These are phyloP conservation scores for Eucera pruinosa DNA, from an alignment of 2,888 invertebrate species.

Conservation along the genomic window DNA sequence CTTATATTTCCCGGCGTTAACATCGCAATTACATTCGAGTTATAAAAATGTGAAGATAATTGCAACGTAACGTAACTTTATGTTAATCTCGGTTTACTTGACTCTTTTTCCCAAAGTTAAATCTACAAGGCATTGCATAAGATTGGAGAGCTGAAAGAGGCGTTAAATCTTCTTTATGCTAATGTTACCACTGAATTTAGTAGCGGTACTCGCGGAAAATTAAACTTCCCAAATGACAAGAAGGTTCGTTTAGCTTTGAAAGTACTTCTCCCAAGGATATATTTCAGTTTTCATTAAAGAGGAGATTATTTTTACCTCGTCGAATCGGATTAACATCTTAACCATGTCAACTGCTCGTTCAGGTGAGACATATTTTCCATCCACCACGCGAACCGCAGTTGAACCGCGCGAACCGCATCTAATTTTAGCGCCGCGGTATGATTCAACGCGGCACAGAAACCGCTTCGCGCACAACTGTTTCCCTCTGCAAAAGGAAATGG, in stretches of 20 bases:
- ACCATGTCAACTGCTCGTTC: slow-evolving; percentile 33
- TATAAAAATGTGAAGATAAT: too few relatives aligned
- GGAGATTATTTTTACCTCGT: slow-evolving; percentile 2
- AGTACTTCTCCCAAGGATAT: not conserved
- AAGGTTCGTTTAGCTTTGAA: not conserved
- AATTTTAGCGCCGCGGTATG: slow-evolving; percentile 46
- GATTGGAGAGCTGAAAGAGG: not conserved
- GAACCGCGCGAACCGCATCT: slow-evolving; percentile 53
- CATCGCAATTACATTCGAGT: too few relatives aligned
- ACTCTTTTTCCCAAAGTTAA: too few relatives aligned
- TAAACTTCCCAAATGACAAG: not conserved
- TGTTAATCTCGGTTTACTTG: too few relatives aligned
- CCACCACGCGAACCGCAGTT: slow-evolving; percentile 26
- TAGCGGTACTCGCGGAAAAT: not conserved
- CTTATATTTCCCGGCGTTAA: too few relatives aligned
- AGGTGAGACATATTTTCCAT: slow-evolving; percentile 40
- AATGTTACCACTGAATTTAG: too few relatives aligned
- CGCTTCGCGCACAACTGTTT: slow-evolving; percentile 16
- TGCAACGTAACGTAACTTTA: too few relatives aligned
- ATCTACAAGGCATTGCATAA: not conserved
- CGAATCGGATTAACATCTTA: slow-evolving; percentile 39
- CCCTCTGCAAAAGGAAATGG: slow-evolving; percentile 22
- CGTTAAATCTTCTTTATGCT: not conserved
- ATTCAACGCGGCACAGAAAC: slow-evolving; percentile 40
- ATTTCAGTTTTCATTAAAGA: too few relatives aligned